phyloP scores from a whole-genome alignment of 1,140 invertebrate genomes.

The Centruroides vittatus region DNA sequence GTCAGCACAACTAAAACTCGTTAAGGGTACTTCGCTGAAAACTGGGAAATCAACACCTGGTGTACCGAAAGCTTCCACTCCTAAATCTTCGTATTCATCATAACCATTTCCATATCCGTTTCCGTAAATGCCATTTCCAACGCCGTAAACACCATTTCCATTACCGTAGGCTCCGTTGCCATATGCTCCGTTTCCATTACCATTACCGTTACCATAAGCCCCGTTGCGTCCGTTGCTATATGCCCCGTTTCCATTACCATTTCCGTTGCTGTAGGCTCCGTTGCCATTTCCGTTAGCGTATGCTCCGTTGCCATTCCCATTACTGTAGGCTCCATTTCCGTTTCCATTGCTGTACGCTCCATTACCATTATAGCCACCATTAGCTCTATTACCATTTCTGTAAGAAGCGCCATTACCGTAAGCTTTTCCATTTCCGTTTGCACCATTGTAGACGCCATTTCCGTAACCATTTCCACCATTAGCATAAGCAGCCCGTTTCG shows the following conservation, averaged over 20 bases:
- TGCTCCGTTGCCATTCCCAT: not conserved
- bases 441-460: too few relatives aligned
- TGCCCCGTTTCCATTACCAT: not conserved
- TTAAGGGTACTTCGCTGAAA: constrained; percentile 23
- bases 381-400: not conserved
- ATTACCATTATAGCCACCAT: constrained; percentile 18
- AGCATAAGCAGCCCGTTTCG: too few relatives aligned
- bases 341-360: constrained; percentile 12
- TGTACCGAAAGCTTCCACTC: constrained; percentile 20
- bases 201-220: not conserved
- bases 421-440: not conserved
- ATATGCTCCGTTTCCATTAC: not conserved
- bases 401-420: not conserved
- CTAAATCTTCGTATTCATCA: not conserved
- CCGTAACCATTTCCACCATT: too few relatives aligned
- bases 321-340: not conserved
- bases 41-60: constrained; percentile 34
- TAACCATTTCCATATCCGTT: not conserved
- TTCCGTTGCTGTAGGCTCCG: not conserved
- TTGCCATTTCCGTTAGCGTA: not conserved
- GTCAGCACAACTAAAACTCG: constrained; percentile 23
- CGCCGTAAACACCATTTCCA: not conserved
- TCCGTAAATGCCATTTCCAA: too few relatives aligned
- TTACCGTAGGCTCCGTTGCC: not conserved
- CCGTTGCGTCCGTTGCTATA: not conserved